Conservation (phyloP, 2,113 vertebrate species). For the Pygathrix nemaeus region DNA sequence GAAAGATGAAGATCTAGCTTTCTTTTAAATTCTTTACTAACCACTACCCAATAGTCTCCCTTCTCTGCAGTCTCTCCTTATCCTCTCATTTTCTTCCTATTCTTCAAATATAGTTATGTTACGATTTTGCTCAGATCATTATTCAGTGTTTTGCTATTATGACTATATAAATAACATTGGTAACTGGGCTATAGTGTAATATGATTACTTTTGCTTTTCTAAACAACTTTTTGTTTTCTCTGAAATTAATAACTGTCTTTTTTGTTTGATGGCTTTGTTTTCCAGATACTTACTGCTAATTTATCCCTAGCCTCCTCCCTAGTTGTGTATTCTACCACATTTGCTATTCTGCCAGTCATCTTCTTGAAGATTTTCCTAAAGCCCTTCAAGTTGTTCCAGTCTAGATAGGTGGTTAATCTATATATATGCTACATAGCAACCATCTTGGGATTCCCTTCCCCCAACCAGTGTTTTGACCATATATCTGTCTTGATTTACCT, state of each 20-base stretch:
- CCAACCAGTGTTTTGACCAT: background rate
- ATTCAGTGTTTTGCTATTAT: background rate
- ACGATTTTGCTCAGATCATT: background rate
- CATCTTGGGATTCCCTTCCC: background rate
- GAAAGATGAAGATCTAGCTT: background rate
- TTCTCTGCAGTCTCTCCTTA: background rate
- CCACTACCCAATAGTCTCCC: background rate
- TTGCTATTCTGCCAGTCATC: background rate
- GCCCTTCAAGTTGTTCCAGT: background rate
- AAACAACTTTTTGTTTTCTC: background rate
- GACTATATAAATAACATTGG: background rate
- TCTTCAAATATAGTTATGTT: background rate
- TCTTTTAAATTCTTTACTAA: background rate
- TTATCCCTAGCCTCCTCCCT: background rate
- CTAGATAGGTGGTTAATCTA: background rate
- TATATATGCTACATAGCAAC: background rate
- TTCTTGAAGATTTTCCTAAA: background rate
- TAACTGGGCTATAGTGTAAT: background rate
- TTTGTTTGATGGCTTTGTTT: conserved; percentile 30
- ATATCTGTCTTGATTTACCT: background rate
- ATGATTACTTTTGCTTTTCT: conserved; percentile 6
- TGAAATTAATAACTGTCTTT: conserved; percentile 8
- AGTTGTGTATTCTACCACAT: background rate
- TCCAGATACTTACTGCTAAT: background rate
- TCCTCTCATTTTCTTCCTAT: background rate